phyloP scores from a whole-genome alignment of 2,888 invertebrate genomes.

The Agrotis clavis region DNA sequence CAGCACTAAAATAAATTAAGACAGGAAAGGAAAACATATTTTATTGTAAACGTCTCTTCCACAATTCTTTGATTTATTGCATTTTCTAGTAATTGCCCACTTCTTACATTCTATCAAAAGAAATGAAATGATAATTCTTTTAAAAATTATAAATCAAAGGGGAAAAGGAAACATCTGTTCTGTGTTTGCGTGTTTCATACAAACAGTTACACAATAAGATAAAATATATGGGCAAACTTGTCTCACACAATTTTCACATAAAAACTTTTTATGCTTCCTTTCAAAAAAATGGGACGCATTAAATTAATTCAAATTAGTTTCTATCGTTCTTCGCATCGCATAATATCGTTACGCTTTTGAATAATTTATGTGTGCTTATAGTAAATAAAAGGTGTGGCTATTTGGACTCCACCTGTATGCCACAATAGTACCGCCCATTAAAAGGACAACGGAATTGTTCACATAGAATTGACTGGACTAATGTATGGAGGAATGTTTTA shows the following conservation, averaged over 20 bases:
- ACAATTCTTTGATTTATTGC: constrained; percentile 56
- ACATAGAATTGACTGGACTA: constrained; percentile 41
- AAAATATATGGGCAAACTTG: constrained; percentile 74
- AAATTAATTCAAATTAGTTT: constrained; percentile 86
- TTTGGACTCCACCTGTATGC: constrained; percentile 82
- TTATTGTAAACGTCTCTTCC: constrained; percentile 41
- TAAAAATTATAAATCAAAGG: constrained; percentile 75
- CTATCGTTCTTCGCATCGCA: constrained; percentile 81
- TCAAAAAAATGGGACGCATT: constrained; percentile 78
- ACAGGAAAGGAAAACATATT: constrained; percentile 44
- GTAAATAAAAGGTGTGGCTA: constrained; percentile 86
- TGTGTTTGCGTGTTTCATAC: constrained; percentile 70
- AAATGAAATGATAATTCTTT: constrained; percentile 63
- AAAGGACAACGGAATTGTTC: constrained; percentile 58
- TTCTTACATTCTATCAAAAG: constrained; percentile 63
- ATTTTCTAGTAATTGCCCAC: constrained; percentile 55
- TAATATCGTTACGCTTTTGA: constrained; percentile 83
- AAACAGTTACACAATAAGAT: constrained; percentile 76
- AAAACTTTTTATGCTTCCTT: constrained; percentile 81
- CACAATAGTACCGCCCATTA: constrained; percentile 77
- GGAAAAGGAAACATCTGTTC: constrained; percentile 79
- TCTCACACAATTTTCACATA: constrained; percentile 73
- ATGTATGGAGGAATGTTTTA: constrained; percentile 57
- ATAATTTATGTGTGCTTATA: constrained; percentile 84
- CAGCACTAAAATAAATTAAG: constrained; percentile 40